These are phyloP conservation scores for Cyanoliseus patagonus DNA, from an alignment of 2,113 vertebrate species.

Conservation along the genomic window DNA sequence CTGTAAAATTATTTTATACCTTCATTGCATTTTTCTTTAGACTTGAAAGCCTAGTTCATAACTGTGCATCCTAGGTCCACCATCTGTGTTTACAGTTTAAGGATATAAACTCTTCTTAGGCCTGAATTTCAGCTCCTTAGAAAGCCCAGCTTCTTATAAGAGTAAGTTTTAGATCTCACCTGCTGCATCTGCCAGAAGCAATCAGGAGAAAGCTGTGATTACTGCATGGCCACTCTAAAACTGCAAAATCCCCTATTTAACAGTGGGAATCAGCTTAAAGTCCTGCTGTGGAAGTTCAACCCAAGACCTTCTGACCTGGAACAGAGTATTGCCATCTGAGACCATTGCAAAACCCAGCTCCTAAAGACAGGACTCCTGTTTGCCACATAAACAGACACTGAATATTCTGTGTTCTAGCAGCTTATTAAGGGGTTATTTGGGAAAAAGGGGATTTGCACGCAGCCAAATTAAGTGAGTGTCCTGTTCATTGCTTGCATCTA, in stretches of 20 bases:
- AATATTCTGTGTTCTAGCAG: neutral
- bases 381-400: neutral
- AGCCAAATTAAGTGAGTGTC: neutral
- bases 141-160: neutral
- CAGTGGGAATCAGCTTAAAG: neutral
- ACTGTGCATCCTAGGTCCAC: neutral
- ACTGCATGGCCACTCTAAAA: neutral
- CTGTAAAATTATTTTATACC: neutral
- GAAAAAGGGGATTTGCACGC: neutral
- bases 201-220: neutral
- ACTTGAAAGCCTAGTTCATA: neutral
- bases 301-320: neutral
- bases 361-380: neutral
- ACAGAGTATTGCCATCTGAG: neutral
- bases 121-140: neutral
- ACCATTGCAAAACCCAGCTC: neutral
- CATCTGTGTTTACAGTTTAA: neutral
- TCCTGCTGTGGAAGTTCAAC: neutral
- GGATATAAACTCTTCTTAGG: neutral
- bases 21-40: neutral
- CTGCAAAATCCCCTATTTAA: neutral
- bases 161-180: neutral
- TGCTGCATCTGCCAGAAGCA: neutral
- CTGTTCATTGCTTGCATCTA: neutral
- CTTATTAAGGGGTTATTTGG: conserved; percentile 28